Evolutionary conservation across 2,797 vertebrate species (phyloP).

Genomic region (Heliangelus exortis): DNA sequence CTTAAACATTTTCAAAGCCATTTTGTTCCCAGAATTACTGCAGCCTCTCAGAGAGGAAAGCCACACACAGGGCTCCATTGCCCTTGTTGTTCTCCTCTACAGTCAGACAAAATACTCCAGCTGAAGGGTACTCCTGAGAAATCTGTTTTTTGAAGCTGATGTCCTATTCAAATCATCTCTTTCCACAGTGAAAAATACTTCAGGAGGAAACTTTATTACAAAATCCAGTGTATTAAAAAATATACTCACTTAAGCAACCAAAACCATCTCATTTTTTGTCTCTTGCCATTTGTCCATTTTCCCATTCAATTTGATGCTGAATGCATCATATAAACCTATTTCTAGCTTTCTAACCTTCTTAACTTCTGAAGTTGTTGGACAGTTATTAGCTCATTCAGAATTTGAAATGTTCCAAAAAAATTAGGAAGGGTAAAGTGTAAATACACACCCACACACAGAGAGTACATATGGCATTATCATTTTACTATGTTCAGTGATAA

Average conservation of each 20-base stretch:
- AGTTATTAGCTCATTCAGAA: neutral
- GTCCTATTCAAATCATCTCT: neutral
- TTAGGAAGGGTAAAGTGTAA: neutral
- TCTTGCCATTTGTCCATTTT: neutral
- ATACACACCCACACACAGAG: neutral
- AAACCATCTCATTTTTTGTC: neutral
- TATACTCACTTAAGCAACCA: too few species aligned
- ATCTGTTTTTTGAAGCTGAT: neutral
- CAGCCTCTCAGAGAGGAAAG: neutral
- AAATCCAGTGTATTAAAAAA: neutral
- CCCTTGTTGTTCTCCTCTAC: neutral
- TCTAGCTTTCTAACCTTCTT: neutral
- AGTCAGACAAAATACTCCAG: neutral
- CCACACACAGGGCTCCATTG: neutral
- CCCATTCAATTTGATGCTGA: neutral
- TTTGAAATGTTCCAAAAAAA: neutral
- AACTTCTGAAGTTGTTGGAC: neutral
- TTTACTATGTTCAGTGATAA: neutral
- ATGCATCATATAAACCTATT: neutral
- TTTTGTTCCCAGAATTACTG: constrained; percentile 31
- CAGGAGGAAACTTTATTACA: neutral
- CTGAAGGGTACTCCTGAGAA: neutral
- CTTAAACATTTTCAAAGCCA: constrained; percentile 8
- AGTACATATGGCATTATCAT: neutral
- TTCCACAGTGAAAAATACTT: neutral